Conservation (phyloP, 2,888 invertebrate genomes). For the Conistra vaccinii region DNA sequence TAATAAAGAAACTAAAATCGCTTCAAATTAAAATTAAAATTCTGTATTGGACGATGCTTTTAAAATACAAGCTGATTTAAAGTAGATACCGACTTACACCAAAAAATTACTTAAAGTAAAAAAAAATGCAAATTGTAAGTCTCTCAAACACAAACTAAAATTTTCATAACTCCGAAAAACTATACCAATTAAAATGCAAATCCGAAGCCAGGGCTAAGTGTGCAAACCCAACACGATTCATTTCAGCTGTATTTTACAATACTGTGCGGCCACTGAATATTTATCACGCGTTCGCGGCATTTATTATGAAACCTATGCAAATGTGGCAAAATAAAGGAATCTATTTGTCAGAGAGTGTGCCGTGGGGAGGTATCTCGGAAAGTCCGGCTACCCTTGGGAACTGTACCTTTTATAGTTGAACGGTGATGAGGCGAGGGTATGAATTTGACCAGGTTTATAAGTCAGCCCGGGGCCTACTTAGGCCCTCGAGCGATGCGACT, state of each 20-base stretch:
- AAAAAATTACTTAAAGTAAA: not conserved
- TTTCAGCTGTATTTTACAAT: slow-evolving; percentile 62
- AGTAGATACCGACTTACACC: not conserved
- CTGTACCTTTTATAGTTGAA: slow-evolving; percentile 51
- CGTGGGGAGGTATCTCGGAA: slow-evolving; percentile 51
- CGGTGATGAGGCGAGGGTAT: slow-evolving; percentile 36
- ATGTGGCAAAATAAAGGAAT: slow-evolving; percentile 66
- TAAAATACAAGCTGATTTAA: not conserved
- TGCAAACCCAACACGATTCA: slow-evolving; percentile 57
- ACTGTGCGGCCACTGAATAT: slow-evolving; percentile 66
- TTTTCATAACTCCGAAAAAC: slow-evolving; percentile 53
- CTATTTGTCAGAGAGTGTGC: slow-evolving; percentile 62
- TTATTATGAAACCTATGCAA: slow-evolving; percentile 71
- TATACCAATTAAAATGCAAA: slow-evolving; percentile 61
- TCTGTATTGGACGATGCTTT: not conserved
- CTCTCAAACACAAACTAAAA: slow-evolving; percentile 35
- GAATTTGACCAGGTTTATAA: slow-evolving; percentile 22
- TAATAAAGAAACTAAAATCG: not conserved
- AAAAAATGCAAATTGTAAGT: slow-evolving; percentile 12
- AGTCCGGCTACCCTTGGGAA: slow-evolving; percentile 52
- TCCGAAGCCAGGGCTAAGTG: slow-evolving; percentile 43
- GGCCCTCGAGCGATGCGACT: not conserved
- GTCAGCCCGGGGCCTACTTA: not conserved
- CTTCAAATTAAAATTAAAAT: not conserved
- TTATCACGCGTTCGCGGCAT: slow-evolving; percentile 65